A percentile compares a stretch with the other conserved stretches of the same genome.
These are phyloP conservation scores for Meda fulgida DNA, from an alignment of 2,797 vertebrate genomes.

Conservation along the genomic window DNA sequence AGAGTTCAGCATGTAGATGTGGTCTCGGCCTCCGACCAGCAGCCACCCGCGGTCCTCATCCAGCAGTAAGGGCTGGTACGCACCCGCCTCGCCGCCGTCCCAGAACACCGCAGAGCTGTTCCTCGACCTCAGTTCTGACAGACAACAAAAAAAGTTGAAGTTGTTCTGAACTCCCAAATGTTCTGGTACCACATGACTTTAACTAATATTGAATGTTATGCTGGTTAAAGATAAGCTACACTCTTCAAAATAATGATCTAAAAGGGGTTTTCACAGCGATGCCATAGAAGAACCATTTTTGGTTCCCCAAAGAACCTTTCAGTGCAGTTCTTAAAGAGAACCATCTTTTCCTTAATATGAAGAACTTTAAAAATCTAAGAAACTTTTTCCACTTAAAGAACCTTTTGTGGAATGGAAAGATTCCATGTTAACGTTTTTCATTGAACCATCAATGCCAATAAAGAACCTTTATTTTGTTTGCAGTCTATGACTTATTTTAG, in stretches of 20 bases:
- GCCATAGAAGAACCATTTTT: background rate
- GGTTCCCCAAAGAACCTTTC: background rate
- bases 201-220: background rate
- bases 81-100: slow-evolving; percentile 68
- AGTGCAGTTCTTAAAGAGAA: background rate
- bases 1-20: slow-evolving; percentile 82
- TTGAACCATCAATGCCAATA: background rate
- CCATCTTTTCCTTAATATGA: background rate
- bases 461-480: background rate
- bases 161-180: background rate
- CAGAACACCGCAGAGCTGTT: slow-evolving; percentile 78
- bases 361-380: background rate
- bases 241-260: background rate
- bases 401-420: background rate
- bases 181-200: background rate
- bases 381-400: background rate
- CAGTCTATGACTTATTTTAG: background rate
- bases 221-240: background rate
- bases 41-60: slow-evolving; percentile 86
- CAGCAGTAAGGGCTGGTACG: slow-evolving; percentile 80
- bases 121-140: slow-evolving; percentile 77
- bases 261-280: background rate
- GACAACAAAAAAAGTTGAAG: background rate
- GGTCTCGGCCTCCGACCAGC: slow-evolving; percentile 83
- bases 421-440: background rate